phyloP scores from a whole-genome alignment of 1,140 invertebrate species.

The Steinernema khuongi region DNA sequence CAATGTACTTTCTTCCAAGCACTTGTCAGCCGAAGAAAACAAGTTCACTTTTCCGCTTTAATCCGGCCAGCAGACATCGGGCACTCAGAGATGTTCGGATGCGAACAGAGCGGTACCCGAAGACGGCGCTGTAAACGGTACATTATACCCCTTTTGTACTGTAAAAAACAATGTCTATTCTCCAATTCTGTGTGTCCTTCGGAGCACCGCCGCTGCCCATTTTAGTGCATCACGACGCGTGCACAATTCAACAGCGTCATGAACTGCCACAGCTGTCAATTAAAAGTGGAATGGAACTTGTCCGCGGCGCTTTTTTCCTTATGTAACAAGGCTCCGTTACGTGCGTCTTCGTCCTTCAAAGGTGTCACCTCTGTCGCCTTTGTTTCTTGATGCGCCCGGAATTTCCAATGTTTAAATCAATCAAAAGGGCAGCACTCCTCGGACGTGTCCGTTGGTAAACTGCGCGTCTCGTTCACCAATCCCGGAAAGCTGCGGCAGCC shows the following conservation, averaged over 20 bases:
- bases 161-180: too few species aligned
- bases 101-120: too few species aligned
- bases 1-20: too few species aligned
- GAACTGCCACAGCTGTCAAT: neutral
- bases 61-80: too few species aligned
- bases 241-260: neutral
- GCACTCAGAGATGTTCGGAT: too few species aligned
- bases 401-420: neutral
- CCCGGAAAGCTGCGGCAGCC: neutral
- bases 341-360: neutral
- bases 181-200: neutral
- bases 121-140: too few species aligned
- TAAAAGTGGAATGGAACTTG: neutral
- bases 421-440: neutral
- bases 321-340: neutral
- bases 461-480: neutral
- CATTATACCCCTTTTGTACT: too few species aligned
- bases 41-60: too few species aligned
- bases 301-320: neutral
- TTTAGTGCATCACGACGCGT: neutral
- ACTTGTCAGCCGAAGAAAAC: too few species aligned
- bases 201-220: too few species aligned
- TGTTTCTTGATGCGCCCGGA: neutral
- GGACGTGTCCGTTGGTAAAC: too few species aligned
- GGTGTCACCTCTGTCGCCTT: neutral